Conservation (phyloP, 37 sponge, comb jelly and placozoan genomes). For the Cladorhizidae sp. region DNA sequence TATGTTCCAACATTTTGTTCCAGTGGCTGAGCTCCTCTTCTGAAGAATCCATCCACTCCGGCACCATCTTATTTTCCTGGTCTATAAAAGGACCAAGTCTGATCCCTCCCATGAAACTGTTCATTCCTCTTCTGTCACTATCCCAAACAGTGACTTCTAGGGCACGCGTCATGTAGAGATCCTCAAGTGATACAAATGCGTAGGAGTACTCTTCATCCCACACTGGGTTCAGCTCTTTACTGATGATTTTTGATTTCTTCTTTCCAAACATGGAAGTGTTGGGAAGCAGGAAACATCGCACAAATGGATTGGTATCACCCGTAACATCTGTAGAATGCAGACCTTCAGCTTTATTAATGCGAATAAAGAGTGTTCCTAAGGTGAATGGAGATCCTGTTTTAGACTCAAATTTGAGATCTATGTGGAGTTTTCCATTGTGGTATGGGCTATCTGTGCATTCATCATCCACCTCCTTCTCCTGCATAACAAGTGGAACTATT, state of each 20-base stretch:
- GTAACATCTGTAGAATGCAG: conserved; percentile 18
- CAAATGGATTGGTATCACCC: conserved; percentile 21
- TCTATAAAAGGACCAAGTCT: conserved; percentile 39
- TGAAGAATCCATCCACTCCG: conserved; percentile 57
- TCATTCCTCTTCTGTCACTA: conserved; percentile 41
- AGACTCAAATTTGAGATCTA: conserved; percentile 2
- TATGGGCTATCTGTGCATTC: neutral
- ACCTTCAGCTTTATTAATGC: conserved; percentile 43
- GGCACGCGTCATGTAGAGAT: conserved; percentile 29
- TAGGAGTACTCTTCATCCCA: conserved; percentile 55
- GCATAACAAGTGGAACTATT: too few relatives aligned
- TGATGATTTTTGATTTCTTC: conserved; percentile 51
- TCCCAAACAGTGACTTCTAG: conserved; percentile 77
- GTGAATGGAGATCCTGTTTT: too few relatives aligned
- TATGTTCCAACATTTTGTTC: conserved; percentile 44
- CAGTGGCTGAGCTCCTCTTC: conserved; percentile 55
- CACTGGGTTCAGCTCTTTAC: conserved; percentile 49
- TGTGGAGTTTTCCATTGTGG: neutral
- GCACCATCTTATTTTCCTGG: neutral
- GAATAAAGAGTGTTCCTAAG: conserved; percentile 20
- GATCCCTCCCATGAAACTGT: conserved; percentile 68
- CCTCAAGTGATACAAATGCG: conserved; percentile 5
- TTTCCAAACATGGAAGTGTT: conserved; percentile 22
- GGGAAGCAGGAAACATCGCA: conserved; percentile 54
- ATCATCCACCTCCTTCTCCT: neutral